Evolutionary conservation across 1,140 invertebrate genomes (phyloP).

Genomic region (Lordiphosa stackelbergi): DNA sequence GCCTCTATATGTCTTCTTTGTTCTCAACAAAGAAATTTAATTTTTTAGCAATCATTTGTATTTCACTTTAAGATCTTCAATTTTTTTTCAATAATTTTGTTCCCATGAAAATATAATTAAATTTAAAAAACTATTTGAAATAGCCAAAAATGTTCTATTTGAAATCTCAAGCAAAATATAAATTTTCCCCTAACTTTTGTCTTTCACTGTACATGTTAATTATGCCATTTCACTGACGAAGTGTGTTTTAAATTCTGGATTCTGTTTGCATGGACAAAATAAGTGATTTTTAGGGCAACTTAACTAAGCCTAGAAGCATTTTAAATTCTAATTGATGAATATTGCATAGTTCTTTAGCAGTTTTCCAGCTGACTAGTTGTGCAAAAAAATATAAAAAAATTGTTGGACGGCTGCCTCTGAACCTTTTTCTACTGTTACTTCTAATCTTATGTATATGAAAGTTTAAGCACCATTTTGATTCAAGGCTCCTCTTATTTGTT

Average conservation of each 20-base stretch:
- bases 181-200: slow-evolving; percentile 10
- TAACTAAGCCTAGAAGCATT: slow-evolving; percentile 20
- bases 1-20: too few species aligned
- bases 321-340: background rate
- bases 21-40: too few species aligned
- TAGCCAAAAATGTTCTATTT: too few species aligned
- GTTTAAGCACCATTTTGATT: slow-evolving; percentile 67
- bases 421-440: slow-evolving; percentile 35
- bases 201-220: slow-evolving; percentile 8
- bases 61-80: too few species aligned
- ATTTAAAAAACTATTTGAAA: too few species aligned
- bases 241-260: slow-evolving; percentile 15
- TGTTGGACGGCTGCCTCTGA: slow-evolving; percentile 53
- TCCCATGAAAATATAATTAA: too few species aligned
- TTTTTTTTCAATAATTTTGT: too few species aligned
- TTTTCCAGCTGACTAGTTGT: slow-evolving; percentile 62
- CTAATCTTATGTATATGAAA: slow-evolving; percentile 35
- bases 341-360: slow-evolving; percentile 12
- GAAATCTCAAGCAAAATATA: too few species aligned
- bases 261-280: slow-evolving; percentile 38
- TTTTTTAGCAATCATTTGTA: too few species aligned
- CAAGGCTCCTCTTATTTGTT: slow-evolving; percentile 49
- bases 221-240: slow-evolving; percentile 5
- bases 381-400: slow-evolving; percentile 30
- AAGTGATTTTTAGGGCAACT: slow-evolving; percentile 68